Conservation (phyloP, 2,888 invertebrate genomes). For the Alloplasta piceator region DNA sequence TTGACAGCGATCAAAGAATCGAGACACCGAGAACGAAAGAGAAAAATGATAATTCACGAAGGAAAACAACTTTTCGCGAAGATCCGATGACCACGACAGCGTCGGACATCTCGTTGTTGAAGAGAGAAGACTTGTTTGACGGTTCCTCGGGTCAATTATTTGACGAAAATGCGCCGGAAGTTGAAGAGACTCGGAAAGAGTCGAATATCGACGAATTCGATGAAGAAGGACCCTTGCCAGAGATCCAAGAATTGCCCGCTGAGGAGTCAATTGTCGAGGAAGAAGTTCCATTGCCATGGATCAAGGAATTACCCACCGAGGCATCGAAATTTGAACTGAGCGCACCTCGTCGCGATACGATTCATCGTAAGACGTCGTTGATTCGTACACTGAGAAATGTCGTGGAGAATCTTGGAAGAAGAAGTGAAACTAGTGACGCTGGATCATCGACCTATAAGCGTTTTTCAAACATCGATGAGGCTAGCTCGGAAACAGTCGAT, state of each 20-base stretch:
- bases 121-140: neutral
- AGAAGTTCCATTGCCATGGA: neutral
- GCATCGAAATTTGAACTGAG: neutral
- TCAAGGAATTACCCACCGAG: neutral
- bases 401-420: slow-evolving; percentile 29
- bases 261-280: neutral
- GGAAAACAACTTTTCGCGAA: neutral
- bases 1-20: neutral
- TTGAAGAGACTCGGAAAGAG: neutral
- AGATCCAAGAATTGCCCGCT: neutral
- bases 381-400: slow-evolving; percentile 27
- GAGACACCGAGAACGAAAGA: neutral
- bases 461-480: neutral
- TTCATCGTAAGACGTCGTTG: slow-evolving; percentile 35
- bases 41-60: neutral
- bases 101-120: slow-evolving; percentile 34
- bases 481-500: neutral
- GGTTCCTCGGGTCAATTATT: neutral
- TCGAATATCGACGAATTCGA: neutral
- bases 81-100: slow-evolving; percentile 16
- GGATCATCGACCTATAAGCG: neutral
- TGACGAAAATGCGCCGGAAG: neutral
- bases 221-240: neutral
- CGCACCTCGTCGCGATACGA: slow-evolving; percentile 24
- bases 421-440: neutral